These are phyloP conservation scores for Centroberyx gerrardi DNA, from an alignment of 2,797 vertebrate genomes.

Conservation along the genomic window DNA sequence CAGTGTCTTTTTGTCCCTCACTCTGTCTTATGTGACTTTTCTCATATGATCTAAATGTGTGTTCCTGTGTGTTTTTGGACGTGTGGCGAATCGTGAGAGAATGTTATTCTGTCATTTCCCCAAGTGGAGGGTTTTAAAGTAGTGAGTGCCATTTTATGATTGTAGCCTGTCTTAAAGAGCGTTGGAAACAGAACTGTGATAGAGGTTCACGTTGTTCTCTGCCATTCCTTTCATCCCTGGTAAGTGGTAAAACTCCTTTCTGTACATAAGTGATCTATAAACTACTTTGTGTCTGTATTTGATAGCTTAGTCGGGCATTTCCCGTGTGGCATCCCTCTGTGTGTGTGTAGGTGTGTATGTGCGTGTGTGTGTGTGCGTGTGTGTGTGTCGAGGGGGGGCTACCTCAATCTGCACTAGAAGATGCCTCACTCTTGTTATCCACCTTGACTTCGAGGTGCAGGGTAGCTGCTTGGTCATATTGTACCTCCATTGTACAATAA, in stretches of 20 bases:
- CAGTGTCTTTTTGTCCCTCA: constrained; percentile 32
- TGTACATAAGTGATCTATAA: constrained; percentile 51
- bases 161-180: constrained; percentile 61
- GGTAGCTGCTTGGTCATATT: constrained; percentile 71
- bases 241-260: constrained; percentile 41
- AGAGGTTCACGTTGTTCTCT: constrained; percentile 32
- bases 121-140: constrained; percentile 9
- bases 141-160: constrained; percentile 67
- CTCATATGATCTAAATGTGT: constrained; percentile 39
- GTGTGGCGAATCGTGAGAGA: constrained; percentile 33
- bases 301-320: constrained; percentile 61
- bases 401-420: constrained; percentile 82
- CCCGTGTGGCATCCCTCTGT: constrained; percentile 61
- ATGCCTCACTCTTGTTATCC: constrained; percentile 73
- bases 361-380: constrained; percentile 31
- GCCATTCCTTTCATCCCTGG: constrained; percentile 58
- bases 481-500: constrained; percentile 70
- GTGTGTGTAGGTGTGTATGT: constrained; percentile 40
- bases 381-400: constrained; percentile 65
- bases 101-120: constrained; percentile 36
- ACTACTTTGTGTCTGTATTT: constrained; percentile 46
- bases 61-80: constrained; percentile 40
- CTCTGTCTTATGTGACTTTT: constrained; percentile 55
- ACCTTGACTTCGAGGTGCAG: constrained; percentile 74
- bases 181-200: constrained; percentile 32